Base-by-base conservation (phyloP, 1,140 invertebrate genomes). In the Prorops nasuta region DNA sequence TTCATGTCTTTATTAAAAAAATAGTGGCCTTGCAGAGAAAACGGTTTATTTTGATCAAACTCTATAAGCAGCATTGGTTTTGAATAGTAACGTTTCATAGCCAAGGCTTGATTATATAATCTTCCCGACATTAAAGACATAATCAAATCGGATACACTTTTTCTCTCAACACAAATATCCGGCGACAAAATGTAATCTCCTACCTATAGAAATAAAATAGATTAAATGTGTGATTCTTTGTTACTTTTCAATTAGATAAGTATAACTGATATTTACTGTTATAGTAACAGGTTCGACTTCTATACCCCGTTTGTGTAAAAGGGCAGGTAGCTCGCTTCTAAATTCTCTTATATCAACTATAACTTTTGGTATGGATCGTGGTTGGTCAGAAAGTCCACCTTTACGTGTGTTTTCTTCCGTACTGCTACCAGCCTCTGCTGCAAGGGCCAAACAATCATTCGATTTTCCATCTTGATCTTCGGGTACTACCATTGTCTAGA, bases 261-360 rank as follows among this genome's bases (percentile, higher is more conserved):
- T n/a, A n/a, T 22, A 34, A 50, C 44, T 32, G 35, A 21, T 46
- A 65, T 77, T 72, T 72, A 91, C 90, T 53, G 89, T 83, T 36
- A 98, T 84, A 2, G 92, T 95, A 0, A 95, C 80, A 2, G 98
- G 96, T 67, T 95, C 87, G 49, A 99, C 90, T 63, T 96, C 90
- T 50, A 99, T 89, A 2, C 94, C 94, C 54, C 92, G 83, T 66
- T 90, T 88, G 69, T 99, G 95, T 39, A 99, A 85, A 24, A 98
- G 78, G 4, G 93, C 89, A 0, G 98, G 98, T 14, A 99, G 78
- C 72, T 98, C 96, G 54, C 94, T 96, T 38, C 96, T 83, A 71
- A 99, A 99, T 77, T 99, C 98, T 66, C 98, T 82, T 88, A 98
- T 96, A 74, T 99, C 98, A 16, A 99, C 94, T 61, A 98, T 91